Evolutionary conservation across 2,113 vertebrate genomes (phyloP).

Genomic region (Genyomyrus donnyi): DNA sequence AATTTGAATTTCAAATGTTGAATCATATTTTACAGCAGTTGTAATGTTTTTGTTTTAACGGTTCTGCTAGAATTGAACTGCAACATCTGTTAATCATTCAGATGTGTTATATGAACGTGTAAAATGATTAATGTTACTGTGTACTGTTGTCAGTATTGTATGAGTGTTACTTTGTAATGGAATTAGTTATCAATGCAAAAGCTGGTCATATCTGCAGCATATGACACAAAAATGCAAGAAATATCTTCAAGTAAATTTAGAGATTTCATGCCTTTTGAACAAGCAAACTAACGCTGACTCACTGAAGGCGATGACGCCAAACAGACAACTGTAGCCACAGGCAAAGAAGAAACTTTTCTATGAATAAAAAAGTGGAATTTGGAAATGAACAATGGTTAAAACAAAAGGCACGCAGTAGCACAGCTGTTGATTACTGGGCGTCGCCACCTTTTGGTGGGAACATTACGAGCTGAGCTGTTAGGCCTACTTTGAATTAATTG

Average conservation of each 20-base stretch:
- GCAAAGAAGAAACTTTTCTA: background rate
- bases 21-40: background rate
- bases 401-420: background rate
- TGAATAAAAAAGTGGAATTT: slow-evolving; percentile 3
- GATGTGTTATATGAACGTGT: background rate
- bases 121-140: background rate
- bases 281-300: background rate
- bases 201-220: background rate
- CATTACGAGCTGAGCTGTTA: background rate
- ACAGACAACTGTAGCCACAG: background rate
- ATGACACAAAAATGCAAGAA: background rate
- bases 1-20: background rate
- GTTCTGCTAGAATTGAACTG: background rate
- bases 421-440: background rate
- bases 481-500: background rate
- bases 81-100: background rate
- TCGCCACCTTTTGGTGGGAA: background rate
- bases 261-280: background rate
- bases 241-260: background rate
- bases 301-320: background rate
- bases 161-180: background rate
- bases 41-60: background rate
- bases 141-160: background rate
- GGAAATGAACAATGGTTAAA: background rate
- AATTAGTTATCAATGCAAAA: background rate